phyloP scores from a whole-genome alignment of 2,888 invertebrate species.

The Drosophila bunnanda region DNA sequence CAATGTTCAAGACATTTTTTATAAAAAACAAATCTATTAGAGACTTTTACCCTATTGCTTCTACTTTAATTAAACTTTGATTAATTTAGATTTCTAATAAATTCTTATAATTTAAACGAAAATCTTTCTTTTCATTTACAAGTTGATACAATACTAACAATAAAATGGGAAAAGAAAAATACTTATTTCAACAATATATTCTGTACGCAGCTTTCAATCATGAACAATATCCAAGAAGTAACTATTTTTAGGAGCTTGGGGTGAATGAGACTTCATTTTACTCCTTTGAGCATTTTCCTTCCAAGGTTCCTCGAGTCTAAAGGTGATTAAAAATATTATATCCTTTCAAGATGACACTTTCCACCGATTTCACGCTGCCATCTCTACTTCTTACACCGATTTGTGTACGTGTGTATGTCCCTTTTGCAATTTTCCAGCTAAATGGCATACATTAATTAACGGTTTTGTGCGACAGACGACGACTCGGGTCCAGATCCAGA shows the following conservation, averaged over 20 bases:
- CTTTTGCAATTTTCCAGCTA: constrained; percentile 76
- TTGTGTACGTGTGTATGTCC: constrained; percentile 48
- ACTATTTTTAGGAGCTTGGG: background rate
- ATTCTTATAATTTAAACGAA: too few species aligned
- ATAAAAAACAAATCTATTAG: too few species aligned
- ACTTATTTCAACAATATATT: too few species aligned
- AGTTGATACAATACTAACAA: too few species aligned
- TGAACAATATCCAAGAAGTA: background rate
- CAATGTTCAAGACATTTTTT: too few species aligned
- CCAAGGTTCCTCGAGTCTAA: background rate
- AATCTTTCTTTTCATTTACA: too few species aligned
- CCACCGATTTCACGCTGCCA: constrained; percentile 3
- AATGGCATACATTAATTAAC: constrained; percentile 81
- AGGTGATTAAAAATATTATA: background rate
- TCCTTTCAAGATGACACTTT: background rate
- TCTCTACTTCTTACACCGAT: constrained; percentile 20
- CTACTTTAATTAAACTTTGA: too few species aligned
- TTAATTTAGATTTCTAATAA: too few species aligned
- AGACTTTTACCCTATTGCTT: too few species aligned
- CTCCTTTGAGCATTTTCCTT: background rate
- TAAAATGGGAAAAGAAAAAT: too few species aligned
- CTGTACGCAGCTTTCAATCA: too few species aligned
- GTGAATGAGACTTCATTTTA: background rate
- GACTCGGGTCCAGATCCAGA: constrained; percentile 36
- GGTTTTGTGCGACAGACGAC: constrained; percentile 48